Conservation (phyloP, 2,888 invertebrate genomes). For the Ochropacha duplaris region DNA sequence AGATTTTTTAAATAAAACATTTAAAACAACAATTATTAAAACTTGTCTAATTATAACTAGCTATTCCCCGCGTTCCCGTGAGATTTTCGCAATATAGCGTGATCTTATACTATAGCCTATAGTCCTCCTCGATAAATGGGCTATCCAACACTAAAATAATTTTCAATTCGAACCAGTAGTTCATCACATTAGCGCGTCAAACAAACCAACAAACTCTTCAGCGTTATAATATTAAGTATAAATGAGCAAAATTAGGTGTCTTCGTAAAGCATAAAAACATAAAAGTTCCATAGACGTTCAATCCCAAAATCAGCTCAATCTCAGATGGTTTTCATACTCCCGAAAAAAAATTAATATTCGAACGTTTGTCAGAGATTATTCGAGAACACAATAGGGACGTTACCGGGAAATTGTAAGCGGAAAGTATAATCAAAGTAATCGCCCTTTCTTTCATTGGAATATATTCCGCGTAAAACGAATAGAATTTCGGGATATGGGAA, state of each 20-base stretch:
- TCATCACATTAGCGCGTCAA: too few relatives aligned
- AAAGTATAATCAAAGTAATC: constrained; percentile 59
- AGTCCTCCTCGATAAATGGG: too few relatives aligned
- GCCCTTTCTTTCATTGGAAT: constrained; percentile 51
- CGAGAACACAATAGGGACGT: constrained; percentile 35
- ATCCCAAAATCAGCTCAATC: neutral
- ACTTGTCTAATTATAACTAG: too few relatives aligned
- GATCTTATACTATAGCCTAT: too few relatives aligned
- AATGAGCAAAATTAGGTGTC: neutral
- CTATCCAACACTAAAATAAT: too few relatives aligned
- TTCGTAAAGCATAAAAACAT: neutral
- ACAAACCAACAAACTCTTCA: too few relatives aligned
- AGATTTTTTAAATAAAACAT: too few relatives aligned
- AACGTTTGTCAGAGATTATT: neutral
- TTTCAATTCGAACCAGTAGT: too few relatives aligned
- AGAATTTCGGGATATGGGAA: constrained; percentile 34
- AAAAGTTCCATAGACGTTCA: neutral
- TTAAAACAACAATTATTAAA: too few relatives aligned
- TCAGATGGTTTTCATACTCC: neutral
- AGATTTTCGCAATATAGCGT: too few relatives aligned
- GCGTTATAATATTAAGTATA: too few relatives aligned
- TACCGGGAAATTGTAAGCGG: constrained; percentile 41
- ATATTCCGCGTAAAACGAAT: constrained; percentile 48
- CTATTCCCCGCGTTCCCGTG: too few relatives aligned
- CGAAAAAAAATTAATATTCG: neutral